A percentile compares a stretch with the other conserved stretches of the same genome.
Evolutionary conservation across 92 coral and sea anemone species (phyloP).

Genomic region (Epizoanthus ramosus): DNA sequence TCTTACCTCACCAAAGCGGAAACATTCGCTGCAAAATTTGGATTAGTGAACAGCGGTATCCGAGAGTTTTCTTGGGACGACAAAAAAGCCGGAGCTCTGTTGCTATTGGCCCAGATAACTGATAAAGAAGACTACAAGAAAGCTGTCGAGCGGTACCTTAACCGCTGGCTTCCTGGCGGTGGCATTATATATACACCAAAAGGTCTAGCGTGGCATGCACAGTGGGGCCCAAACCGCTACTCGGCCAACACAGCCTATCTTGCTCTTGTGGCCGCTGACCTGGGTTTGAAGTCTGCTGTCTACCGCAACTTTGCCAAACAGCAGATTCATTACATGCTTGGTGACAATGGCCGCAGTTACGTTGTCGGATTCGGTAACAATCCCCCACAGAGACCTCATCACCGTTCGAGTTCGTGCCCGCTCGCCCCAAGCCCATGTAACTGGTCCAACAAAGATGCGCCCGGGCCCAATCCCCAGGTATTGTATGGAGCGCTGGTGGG

Average conservation of each 20-base stretch:
- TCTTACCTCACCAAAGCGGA: constrained; percentile 76
- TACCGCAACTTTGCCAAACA: constrained; percentile 72
- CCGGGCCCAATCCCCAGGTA: constrained; percentile 78
- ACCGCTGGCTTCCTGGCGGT: constrained; percentile 78
- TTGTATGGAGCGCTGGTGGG: constrained; percentile 86
- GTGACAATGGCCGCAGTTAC: constrained; percentile 84
- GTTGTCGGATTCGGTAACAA: constrained; percentile 86
- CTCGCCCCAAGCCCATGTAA: constrained; percentile 61
- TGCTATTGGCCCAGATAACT: constrained; percentile 71
- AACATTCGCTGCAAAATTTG: constrained; percentile 51
- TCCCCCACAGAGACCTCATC: constrained; percentile 85
- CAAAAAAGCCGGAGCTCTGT: constrained; percentile 77
- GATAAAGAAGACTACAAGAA: constrained; percentile 52
- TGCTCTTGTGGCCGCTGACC: constrained; percentile 84
- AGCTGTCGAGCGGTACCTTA: constrained; percentile 55
- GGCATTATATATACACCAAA: constrained; percentile 77
- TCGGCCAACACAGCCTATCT: constrained; percentile 90
- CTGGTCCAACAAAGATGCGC: constrained; percentile 48
- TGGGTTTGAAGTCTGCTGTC: constrained; percentile 58
- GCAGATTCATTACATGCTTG: constrained; percentile 82
- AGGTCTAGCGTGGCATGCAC: constrained; percentile 88
- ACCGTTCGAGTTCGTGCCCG: constrained; percentile 81
- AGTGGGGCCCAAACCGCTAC: constrained; percentile 92
- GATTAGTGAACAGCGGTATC: constrained; percentile 46
- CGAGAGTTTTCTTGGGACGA: constrained; percentile 90